Evolutionary conservation across 37 sponge, comb jelly and placozoan genomes (phyloP).

Genomic region (Corticium candelabrum): DNA sequence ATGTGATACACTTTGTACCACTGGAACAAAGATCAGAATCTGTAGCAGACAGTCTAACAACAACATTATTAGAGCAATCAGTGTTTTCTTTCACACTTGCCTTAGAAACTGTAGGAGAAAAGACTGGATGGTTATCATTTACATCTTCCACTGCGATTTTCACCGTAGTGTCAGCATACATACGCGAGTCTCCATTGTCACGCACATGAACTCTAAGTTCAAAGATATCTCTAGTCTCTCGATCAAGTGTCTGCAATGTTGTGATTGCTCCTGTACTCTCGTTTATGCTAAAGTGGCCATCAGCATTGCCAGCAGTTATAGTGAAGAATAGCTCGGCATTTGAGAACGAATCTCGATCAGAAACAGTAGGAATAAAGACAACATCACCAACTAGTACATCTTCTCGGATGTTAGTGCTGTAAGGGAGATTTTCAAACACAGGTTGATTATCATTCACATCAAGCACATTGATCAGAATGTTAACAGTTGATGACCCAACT

Average conservation of each 20-base stretch:
- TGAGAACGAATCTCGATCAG: constrained; percentile 10
- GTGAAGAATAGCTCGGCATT: constrained; percentile 12
- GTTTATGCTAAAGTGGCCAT: background rate
- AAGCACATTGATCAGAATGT: background rate
- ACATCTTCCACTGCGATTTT: background rate
- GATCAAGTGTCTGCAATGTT: background rate
- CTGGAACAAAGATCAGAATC: background rate
- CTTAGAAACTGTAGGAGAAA: background rate
- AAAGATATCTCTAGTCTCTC: background rate
- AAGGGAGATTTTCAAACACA: background rate
- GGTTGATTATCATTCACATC: constrained; percentile 16
- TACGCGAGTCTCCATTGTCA: background rate
- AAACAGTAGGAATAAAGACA: background rate
- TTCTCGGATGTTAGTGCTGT: background rate
- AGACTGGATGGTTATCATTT: background rate
- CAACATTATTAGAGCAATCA: background rate
- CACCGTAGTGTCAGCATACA: background rate
- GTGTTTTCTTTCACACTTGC: background rate
- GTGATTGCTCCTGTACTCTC: background rate
- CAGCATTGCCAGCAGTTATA: constrained; percentile 14
- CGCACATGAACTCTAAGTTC: background rate
- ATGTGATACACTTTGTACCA: background rate
- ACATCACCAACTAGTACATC: background rate
- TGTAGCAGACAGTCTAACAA: background rate
- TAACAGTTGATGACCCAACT: background rate